These are phyloP conservation scores for Ctena decussata DNA, from an alignment of 2,888 invertebrate genomes.

Conservation along the genomic window DNA sequence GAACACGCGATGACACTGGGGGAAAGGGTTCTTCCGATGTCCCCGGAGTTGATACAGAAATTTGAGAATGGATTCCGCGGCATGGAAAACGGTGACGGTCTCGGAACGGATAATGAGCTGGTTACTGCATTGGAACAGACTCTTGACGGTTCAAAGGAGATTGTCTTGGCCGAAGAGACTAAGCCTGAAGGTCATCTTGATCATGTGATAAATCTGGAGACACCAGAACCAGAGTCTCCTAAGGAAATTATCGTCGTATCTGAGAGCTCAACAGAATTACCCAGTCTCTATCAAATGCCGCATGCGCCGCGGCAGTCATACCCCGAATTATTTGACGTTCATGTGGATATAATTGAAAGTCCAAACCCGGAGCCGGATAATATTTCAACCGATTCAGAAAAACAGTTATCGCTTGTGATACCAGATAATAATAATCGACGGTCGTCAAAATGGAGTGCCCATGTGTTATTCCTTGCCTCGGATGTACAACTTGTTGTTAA, in stretches of 20 bases:
- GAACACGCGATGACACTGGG: slow-evolving; percentile 48
- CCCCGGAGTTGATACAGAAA: slow-evolving; percentile 53
- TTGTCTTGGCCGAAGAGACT: slow-evolving; percentile 34
- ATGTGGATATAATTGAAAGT: slow-evolving; percentile 50
- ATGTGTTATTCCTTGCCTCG: slow-evolving; percentile 74
- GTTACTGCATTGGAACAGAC: slow-evolving; percentile 43
- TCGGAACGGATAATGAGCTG: slow-evolving; percentile 4
- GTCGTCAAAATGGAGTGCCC: slow-evolving; percentile 73
- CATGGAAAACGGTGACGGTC: background rate
- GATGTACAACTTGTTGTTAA: slow-evolving; percentile 75
- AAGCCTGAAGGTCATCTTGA: slow-evolving; percentile 16
- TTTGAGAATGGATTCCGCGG: slow-evolving; percentile 25
- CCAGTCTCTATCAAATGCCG: background rate
- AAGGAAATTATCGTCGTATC: background rate
- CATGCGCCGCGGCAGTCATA: background rate
- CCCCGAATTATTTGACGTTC: slow-evolving; percentile 50
- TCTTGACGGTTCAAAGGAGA: slow-evolving; percentile 50
- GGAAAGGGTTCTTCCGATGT: slow-evolving; percentile 61
- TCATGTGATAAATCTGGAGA: slow-evolving; percentile 9
- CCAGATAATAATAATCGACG: slow-evolving; percentile 39
- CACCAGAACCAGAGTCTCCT: slow-evolving; percentile 1
- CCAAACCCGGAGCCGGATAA: slow-evolving; percentile 4
- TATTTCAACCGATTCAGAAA: slow-evolving; percentile 13
- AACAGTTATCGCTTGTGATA: slow-evolving; percentile 19
- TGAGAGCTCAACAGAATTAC: slow-evolving; percentile 1